phyloP scores from a whole-genome alignment of 1,140 invertebrate species.

The Sycophila sp. region DNA sequence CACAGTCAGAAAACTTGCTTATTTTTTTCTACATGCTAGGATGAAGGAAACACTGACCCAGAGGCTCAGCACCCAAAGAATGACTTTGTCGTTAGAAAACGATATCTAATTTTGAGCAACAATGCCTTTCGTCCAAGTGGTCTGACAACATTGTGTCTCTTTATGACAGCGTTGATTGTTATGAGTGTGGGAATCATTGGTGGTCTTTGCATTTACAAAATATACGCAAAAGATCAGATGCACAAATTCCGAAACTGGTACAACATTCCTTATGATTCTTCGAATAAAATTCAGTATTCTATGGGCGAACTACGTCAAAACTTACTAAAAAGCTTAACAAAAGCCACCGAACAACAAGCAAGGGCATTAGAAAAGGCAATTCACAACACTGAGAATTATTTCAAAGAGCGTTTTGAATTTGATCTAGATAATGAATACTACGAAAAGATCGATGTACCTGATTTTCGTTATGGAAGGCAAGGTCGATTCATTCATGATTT shows the following conservation, averaged over 20 bases:
- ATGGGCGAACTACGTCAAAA: constrained; percentile 54
- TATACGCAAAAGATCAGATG: constrained; percentile 73
- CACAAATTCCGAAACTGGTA: constrained; percentile 73
- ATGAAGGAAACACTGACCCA: constrained; percentile 53
- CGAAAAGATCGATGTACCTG: constrained; percentile 83
- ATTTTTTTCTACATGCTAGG: constrained; percentile 43
- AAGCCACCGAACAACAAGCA: constrained; percentile 47
- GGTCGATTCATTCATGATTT: constrained; percentile 93
- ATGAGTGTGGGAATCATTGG: constrained; percentile 80
- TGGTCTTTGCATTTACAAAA: constrained; percentile 81
- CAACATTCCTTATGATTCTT: constrained; percentile 71
- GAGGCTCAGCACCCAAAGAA: constrained; percentile 55
- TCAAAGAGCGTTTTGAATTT: constrained; percentile 82
- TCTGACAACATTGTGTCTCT: constrained; percentile 76
- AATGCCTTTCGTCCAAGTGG: constrained; percentile 66
- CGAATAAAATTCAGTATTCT: constrained; percentile 52
- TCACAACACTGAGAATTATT: constrained; percentile 61
- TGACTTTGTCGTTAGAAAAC: constrained; percentile 42
- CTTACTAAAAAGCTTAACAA: constrained; percentile 52
- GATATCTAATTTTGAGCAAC: constrained; percentile 53
- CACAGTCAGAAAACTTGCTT: neutral
- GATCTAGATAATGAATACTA: constrained; percentile 75
- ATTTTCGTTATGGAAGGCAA: constrained; percentile 79
- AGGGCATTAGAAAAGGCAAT: constrained; percentile 49
- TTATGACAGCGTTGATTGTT: constrained; percentile 77